Evolutionary conservation across 2,888 invertebrate genomes (phyloP).

Genomic region (Eulithis testata): DNA sequence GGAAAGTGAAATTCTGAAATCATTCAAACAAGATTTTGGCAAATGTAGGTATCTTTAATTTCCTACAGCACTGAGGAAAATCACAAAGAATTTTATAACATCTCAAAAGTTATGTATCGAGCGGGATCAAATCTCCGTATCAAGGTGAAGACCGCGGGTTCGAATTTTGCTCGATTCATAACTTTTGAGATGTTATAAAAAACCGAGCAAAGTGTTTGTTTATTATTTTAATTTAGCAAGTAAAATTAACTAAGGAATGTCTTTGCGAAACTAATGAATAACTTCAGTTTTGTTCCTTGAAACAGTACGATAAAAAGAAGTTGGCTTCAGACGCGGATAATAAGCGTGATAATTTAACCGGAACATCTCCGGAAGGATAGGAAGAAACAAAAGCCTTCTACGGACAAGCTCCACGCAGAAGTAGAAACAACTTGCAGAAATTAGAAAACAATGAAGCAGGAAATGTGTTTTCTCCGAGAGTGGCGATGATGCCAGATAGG

Average conservation of each 20-base stretch:
- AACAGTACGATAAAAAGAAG: conserved; percentile 43
- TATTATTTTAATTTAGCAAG: not conserved
- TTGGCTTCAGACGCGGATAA: conserved; percentile 58
- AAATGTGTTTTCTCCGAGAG: conserved; percentile 69
- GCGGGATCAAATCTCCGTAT: too few relatives aligned
- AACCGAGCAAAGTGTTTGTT: too few relatives aligned
- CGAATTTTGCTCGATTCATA: too few relatives aligned
- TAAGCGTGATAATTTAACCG: conserved; percentile 76
- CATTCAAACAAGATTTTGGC: too few relatives aligned
- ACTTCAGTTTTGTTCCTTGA: conserved; percentile 46
- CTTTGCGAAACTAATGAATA: conserved; percentile 35
- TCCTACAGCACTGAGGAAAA: too few relatives aligned
- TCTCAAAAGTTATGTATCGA: too few relatives aligned
- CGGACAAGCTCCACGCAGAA: conserved; percentile 38
- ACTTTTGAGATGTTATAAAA: too few relatives aligned
- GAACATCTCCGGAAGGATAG: conserved; percentile 69
- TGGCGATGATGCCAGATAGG: conserved; percentile 49
- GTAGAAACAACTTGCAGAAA: conserved; percentile 72
- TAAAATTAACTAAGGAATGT: conserved; percentile 5
- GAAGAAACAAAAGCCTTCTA: conserved; percentile 64
- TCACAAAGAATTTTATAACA: too few relatives aligned
- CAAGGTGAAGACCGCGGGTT: too few relatives aligned
- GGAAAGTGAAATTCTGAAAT: too few relatives aligned
- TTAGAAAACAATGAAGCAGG: conserved; percentile 76
- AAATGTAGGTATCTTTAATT: too few relatives aligned